A percentile compares a stretch with the other conserved stretches of the same genome.
Evolutionary conservation across 2,888 invertebrate genomes (phyloP).

Genomic region (Nysson spinosus): DNA sequence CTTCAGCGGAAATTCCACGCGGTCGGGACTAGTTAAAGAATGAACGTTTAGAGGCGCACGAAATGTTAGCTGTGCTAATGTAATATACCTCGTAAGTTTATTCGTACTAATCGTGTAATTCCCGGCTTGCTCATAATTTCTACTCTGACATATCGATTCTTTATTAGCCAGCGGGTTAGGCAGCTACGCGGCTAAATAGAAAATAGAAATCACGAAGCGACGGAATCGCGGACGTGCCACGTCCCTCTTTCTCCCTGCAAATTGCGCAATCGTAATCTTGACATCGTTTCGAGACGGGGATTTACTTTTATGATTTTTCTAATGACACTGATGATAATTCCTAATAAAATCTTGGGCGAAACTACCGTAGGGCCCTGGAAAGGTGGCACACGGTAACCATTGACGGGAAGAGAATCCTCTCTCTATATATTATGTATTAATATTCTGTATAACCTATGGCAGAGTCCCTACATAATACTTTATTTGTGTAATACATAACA

Average conservation of each 20-base stretch:
- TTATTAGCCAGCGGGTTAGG: constrained; percentile 7
- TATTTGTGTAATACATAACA: no score
- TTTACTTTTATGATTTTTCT: constrained; percentile 10
- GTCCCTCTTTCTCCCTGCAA: not conserved
- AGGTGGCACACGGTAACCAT: no score
- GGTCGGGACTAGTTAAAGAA: not conserved
- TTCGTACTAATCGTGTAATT: not conserved
- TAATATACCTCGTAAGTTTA: not conserved
- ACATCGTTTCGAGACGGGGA: constrained; percentile 20
- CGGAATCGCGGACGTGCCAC: not conserved
- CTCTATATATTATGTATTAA: no score
- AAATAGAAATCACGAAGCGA: constrained; percentile 20
- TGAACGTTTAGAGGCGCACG: not conserved
- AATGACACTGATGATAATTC: not conserved
- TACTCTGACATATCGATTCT: constrained; percentile 2
- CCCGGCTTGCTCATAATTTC: constrained; percentile 1
- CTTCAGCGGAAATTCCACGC: not conserved
- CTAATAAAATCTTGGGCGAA: not conserved
- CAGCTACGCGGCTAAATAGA: constrained; percentile 12
- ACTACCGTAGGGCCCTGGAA: no score
- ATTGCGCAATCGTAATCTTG: constrained; percentile 30
- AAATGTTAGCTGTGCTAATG: not conserved
- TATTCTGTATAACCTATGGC: no score
- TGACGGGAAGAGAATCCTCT: no score
- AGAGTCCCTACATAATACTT: no score